phyloP scores from a whole-genome alignment of 2,888 invertebrate genomes.

The Trissonchulus latispiculum region DNA sequence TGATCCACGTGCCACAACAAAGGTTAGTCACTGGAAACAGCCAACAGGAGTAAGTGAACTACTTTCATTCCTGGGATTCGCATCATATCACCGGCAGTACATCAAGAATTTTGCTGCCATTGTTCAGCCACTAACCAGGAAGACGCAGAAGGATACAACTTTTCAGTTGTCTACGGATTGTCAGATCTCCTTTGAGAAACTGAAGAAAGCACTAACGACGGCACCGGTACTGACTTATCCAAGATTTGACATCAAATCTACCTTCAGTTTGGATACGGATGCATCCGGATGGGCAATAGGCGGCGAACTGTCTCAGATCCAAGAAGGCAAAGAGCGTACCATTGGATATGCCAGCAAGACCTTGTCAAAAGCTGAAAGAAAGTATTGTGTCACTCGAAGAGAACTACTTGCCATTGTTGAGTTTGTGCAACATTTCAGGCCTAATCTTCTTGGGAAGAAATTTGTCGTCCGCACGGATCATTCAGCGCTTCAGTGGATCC shows the following conservation, averaged over 20 bases:
- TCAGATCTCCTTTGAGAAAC: not conserved
- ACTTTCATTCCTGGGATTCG: not conserved
- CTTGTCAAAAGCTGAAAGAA: not conserved
- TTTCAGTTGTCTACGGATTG: not conserved
- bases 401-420: not conserved
- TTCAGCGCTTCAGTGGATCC: too few species aligned
- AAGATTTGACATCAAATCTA: not conserved
- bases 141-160: not conserved
- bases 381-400: not conserved
- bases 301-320: not conserved
- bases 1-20: too few species aligned
- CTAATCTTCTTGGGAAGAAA: not conserved
- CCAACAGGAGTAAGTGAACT: not conserved
- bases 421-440: not conserved
- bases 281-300: not conserved
- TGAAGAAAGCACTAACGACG: not conserved
- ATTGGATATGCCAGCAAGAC: not conserved
- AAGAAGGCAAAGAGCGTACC: not conserved
- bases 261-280: not conserved
- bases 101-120: not conserved
- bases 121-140: not conserved
- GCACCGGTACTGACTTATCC: not conserved
- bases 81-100: not conserved
- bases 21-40: not conserved
- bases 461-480: not conserved